Evolutionary conservation across 2,797 vertebrate genomes (phyloP), one percentile per base, ranked within the genome.

Genomic region (Semaprochilodus insignis): DNA sequence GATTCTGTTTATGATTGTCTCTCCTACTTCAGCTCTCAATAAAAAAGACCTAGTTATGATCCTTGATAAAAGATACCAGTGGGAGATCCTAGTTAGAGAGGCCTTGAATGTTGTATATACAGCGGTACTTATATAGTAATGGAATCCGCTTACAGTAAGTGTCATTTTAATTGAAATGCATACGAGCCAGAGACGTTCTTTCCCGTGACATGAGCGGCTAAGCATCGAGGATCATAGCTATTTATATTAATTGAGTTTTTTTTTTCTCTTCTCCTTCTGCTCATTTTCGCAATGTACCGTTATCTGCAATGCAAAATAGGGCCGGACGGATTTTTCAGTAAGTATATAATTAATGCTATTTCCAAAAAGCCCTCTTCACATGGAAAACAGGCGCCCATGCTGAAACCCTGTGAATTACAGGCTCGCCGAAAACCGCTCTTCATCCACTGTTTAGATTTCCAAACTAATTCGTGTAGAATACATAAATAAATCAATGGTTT

Each of bases 271-370:
- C 80, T 44, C 77, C 78, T 83, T 89, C 84, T 86, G 80, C 88
- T 89, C 90, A 17, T 81, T 86, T 76, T 83, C 75, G 86, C 90
- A 82, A 88, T 88, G 86, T 88, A 90, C 90, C 54, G 92, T 91
- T 93, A 95, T 95, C 93, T 95, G 93, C 92, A 94, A 94, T 95
- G 94, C 94, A 95, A 95, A 95, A 92, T 86, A 94, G 93, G 92
- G 78, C 86, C 90, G 90, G 89, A 85, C 90, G 90, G 89, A 86
- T 89, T 92, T 92, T 89, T 89, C 91, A 89, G 89, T 93, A 93
- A 95, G 94, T 94, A 94, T 94, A 91, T 94, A 94, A 95, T 95
- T 95, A 95, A 94, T 93, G 93, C 93, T 90, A 93, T 94, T 94
- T 94, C 93, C 93, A 94, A 94, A 90, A 95, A 95, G 93, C 93